Evolutionary conservation across 2,113 vertebrate genomes (phyloP).

Genomic region (Ceyx margarethae): DNA sequence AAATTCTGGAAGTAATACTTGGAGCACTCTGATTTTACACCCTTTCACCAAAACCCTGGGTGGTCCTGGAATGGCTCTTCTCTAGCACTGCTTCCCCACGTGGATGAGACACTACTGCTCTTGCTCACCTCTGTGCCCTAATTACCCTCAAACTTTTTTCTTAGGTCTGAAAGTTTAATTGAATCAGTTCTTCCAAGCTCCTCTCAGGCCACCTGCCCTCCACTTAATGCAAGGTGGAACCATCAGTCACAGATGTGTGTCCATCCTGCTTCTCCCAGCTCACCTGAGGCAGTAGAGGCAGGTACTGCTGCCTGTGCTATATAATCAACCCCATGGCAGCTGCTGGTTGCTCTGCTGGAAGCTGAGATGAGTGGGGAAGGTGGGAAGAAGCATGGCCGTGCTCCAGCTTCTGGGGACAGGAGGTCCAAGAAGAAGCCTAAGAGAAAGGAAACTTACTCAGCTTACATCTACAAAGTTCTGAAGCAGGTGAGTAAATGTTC

Average conservation of each 20-base stretch:
- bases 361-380: neutral
- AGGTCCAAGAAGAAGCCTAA: neutral
- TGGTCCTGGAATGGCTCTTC: neutral
- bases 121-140: neutral
- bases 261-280: neutral
- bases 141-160: neutral
- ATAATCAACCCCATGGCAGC: neutral
- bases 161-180: neutral
- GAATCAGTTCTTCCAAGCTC: neutral
- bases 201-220: neutral
- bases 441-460: slow-evolving; percentile 33
- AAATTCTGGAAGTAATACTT: neutral
- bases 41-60: neutral
- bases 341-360: accelerated
- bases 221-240: neutral
- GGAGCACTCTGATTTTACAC: neutral
- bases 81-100: neutral
- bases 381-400: neutral
- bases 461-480: slow-evolving; percentile 60
- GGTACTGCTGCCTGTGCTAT: neutral
- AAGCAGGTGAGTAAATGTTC: slow-evolving; percentile 45
- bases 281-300: neutral
- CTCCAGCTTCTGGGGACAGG: neutral
- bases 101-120: neutral
- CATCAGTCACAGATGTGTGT: neutral